A percentile compares a stretch with the other conserved stretches of the same genome.
Evolutionary conservation across 2,888 invertebrate genomes (phyloP).

Genomic region (Sesia apiformis): DNA sequence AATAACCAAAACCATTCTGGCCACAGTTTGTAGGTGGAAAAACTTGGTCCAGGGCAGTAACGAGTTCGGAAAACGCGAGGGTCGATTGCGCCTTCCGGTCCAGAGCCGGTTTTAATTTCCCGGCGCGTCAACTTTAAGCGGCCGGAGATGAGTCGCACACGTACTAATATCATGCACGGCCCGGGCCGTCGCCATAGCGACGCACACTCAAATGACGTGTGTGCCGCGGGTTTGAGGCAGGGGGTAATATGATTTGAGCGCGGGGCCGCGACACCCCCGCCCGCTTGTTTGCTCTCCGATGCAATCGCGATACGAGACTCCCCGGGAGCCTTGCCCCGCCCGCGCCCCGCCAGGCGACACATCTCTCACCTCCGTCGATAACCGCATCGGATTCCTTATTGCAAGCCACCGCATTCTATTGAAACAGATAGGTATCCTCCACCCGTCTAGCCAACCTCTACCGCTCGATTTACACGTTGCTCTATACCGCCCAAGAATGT

Average conservation of each 20-base stretch:
- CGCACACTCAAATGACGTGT: conserved; percentile 81
- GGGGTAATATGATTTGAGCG: conserved; percentile 74
- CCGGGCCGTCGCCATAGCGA: conserved; percentile 80
- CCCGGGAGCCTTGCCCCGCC: conserved; percentile 23
- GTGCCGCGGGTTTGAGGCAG: conserved; percentile 51
- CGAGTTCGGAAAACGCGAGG: not conserved
- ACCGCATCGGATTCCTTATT: conserved; percentile 72
- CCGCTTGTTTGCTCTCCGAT: conserved; percentile 74
- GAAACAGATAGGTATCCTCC: conserved; percentile 46
- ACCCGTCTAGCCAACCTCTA: conserved; percentile 49
- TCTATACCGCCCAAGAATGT: conserved; percentile 8
- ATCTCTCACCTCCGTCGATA: conserved; percentile 69
- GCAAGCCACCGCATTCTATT: conserved; percentile 68
- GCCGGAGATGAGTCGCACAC: conserved; percentile 69
- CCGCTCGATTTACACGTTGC: conserved; percentile 45
- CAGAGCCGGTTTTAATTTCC: conserved; percentile 70
- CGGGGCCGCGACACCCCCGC: conserved; percentile 53
- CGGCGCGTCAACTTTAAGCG: conserved; percentile 67
- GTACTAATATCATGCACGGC: conserved; percentile 73
- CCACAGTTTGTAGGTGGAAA: conserved; percentile 1
- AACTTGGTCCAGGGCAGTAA: not conserved
- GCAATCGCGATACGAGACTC: conserved; percentile 68
- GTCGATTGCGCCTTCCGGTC: conserved; percentile 60
- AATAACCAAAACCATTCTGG: not conserved
- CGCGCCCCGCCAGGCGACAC: conserved; percentile 38